These are phyloP conservation scores for Drosophila ironensis DNA, from an alignment of 1,140 invertebrate species.

Conservation along the genomic window DNA sequence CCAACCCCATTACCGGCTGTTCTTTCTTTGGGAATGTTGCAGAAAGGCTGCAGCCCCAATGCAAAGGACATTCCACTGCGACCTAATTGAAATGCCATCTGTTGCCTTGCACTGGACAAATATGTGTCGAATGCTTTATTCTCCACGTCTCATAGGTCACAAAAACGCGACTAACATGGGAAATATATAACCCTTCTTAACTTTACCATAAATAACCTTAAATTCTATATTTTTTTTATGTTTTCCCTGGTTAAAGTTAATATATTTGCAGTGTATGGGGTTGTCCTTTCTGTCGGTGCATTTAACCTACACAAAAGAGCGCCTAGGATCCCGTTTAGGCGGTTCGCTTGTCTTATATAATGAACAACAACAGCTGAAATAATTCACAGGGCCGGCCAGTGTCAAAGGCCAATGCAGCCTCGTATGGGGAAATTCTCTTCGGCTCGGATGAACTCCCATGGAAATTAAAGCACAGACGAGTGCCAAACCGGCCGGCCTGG, in stretches of 20 bases:
- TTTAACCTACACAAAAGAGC: constrained; percentile 10
- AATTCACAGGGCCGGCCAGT: constrained; percentile 22
- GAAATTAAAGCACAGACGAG: constrained; percentile 21
- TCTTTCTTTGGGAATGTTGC: not conserved
- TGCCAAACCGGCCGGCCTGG: constrained; percentile 6
- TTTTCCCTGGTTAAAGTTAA: no score
- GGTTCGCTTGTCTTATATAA: constrained; percentile 17
- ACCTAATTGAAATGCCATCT: constrained; percentile 25
- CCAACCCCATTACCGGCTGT: not conserved
- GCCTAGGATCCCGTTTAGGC: not conserved
- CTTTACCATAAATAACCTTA: no score
- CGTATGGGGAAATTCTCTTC: constrained; percentile 14
- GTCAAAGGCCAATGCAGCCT: constrained; percentile 6
- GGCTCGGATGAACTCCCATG: constrained; percentile 30
- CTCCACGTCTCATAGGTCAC: no score
- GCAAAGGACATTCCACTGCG: constrained; percentile 4
- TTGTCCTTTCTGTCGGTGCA: no score
- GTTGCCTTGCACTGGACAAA: no score
- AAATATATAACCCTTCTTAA: no score
- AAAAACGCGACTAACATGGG: no score
- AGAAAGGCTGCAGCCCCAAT: no score
- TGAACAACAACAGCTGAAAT: constrained; percentile 26
- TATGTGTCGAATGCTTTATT: no score
- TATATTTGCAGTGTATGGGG: no score
- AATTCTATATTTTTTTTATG: no score